These are phyloP conservation scores for Arnoldichthys spilopterus DNA, from an alignment of 2,797 vertebrate genomes.

Conservation along the genomic window DNA sequence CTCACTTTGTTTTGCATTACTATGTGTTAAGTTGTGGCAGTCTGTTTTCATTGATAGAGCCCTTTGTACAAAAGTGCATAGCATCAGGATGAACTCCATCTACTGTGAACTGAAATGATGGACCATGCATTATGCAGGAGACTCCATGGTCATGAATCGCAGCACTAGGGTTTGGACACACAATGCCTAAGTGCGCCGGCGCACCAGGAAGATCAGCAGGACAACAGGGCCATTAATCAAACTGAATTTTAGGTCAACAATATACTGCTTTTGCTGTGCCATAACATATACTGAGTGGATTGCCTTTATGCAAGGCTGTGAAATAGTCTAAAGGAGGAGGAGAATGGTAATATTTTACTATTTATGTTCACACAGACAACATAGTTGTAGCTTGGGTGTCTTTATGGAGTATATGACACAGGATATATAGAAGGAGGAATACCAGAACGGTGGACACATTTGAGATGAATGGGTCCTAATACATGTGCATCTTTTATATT, in stretches of 20 bases:
- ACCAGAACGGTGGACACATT: constrained; percentile 8
- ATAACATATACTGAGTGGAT: constrained; percentile 15
- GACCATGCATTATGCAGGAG: background rate
- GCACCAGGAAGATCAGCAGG: constrained; percentile 62
- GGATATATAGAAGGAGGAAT: background rate
- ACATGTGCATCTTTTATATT: constrained; percentile 21
- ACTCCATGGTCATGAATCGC: constrained; percentile 3
- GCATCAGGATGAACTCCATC: background rate
- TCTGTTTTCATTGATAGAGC: background rate
- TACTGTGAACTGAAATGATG: background rate
- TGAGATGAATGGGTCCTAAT: constrained; percentile 18
- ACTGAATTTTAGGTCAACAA: constrained; percentile 74
- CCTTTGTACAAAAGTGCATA: background rate
- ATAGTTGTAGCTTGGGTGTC: background rate
- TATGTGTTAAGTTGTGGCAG: too few relatives aligned
- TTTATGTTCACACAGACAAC: constrained; percentile 8
- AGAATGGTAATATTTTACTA: background rate
- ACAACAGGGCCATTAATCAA: constrained; percentile 75
- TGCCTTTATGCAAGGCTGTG: constrained; percentile 34
- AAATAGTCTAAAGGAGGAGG: constrained; percentile 9
- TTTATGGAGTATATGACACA: background rate
- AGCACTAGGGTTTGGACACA: constrained; percentile 5
- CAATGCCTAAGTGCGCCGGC: constrained; percentile 14
- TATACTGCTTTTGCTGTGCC: constrained; percentile 66
- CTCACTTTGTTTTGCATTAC: background rate